Base-by-base conservation (phyloP, 2,113 vertebrate species). In the Crotalus tigris region DNA sequence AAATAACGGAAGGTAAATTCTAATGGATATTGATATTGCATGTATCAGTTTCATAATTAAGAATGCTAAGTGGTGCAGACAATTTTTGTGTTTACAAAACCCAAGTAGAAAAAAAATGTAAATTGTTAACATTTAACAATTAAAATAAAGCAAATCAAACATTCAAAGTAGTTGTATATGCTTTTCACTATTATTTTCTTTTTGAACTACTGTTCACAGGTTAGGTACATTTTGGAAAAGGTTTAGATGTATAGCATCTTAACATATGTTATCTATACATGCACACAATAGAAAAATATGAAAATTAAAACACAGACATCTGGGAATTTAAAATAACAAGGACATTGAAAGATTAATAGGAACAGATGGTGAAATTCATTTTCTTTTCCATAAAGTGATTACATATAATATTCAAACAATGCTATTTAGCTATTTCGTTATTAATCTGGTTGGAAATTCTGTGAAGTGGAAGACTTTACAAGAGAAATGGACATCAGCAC, bases 271-370 rank as follows among this genome's bases (percentile, higher is more conserved):
- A 95, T 88, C 93, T 93, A 39, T 49, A 86, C 55, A 54, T 0
- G 0, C 8, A 93, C 85, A 87, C 81, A 91, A 92, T 55, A 75
- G 88, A 95, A 95, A 96, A 88, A 87, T 91, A 85, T 54, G 93
- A 95, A 39, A 93, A 95, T 87, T 93, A 87, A 93, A 92, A 93
- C 91, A 92, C 0, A 54, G 57, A 75, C 0, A 1, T 88, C 33
- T 95, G 39, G 49, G 53, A 93, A 49, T 0, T 3, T 24, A 93
- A 94, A 91, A 87, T 87, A 93, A 93, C 95, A 61, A 85, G 54
- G 0, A 85, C 44, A 3, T 33, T 81, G 89, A 89, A 92, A 93
- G 39, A 57, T 24, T 86, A 94, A 88, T 61, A 26, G 51, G n/a
- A 88, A 88, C 90, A 0, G 8, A 11, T 29, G 24, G 24, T 23